Base-by-base conservation (phyloP, 30 jellyfish, hydroid and myxozoan genomes). In the Aurelia aurita complex sp. Pacific region DNA sequence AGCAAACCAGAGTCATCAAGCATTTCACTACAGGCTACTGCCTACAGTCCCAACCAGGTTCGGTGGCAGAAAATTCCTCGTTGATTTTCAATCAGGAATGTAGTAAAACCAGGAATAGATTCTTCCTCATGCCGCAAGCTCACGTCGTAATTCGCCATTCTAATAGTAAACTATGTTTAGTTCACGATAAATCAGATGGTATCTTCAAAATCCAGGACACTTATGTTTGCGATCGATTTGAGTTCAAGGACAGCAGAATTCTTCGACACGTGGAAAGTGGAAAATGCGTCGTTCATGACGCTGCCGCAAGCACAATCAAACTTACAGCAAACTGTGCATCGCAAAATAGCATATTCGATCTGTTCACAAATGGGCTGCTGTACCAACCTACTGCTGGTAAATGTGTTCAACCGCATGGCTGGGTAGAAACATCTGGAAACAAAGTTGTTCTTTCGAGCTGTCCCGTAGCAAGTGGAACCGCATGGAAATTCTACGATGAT, bases 21-120 rank as follows among this genome's bases (percentile, higher is more conserved):
- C 93, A 84, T 74, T 51, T 73, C 42, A 43, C 66, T 16, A 54
- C 87, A 11, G 86, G 86, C 60, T 69, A 73, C 52, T 84, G 93
- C 57, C 38, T 73, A 36, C 59, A 54, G 15, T 78, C 91, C 5
- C 80, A 71, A 51, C 32, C 55, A 13, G 52, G 50, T n/a, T 29
- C 55, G 23, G 79, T 29, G 5, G 74, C 70, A 5, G 11, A 67
- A 11, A 64, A 64, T 23, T n/a, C 67, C 12, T 57, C 75, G 29
- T 57, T 74, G 50, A 61, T 73, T 35, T n/a, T 84, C 23, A 33
- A 35, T 12, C 33, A 72, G 7, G 82, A 52, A 64, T 73, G 87
- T 52, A 5, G 54, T 5, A n/a, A 5, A 52, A 16, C 42, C 11
- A 46, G 65, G 5, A 63, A 46, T 23, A 73, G 54, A 51, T 74